Percentiles rank a stretch among this genome's conserved stretches.
Evolutionary conservation across 2,797 vertebrate species (phyloP).

Genomic region (Anas capensis): DNA sequence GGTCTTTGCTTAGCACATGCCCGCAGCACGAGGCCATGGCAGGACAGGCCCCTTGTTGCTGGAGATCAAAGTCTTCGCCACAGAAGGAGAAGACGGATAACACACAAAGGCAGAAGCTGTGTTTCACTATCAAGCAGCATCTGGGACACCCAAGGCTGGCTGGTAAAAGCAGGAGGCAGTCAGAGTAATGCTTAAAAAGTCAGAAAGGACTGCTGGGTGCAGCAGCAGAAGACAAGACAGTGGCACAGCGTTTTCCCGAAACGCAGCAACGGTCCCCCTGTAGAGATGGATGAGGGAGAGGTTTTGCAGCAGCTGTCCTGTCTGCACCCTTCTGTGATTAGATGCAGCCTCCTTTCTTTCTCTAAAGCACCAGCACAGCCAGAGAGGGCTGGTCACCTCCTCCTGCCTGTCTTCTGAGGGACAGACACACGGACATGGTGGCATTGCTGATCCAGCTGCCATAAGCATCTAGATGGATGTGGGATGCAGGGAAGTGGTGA

Average conservation of each 20-base stretch:
- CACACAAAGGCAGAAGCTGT: background rate
- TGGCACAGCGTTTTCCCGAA: background rate
- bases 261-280: background rate
- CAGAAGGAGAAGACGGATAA: background rate
- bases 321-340: background rate
- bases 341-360: background rate
- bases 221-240: background rate
- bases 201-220: background rate
- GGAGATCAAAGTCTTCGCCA: accelerated
- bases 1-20: background rate
- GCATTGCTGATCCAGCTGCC: background rate
- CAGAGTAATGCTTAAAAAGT: background rate
- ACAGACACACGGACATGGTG: background rate
- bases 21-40: background rate
- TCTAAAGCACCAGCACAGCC: background rate
- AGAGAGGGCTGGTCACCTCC: background rate
- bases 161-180: background rate
- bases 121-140: background rate
- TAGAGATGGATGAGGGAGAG: background rate
- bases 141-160: background rate
- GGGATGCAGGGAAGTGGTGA: background rate
- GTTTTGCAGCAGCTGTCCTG: background rate
- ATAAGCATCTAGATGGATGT: accelerated
- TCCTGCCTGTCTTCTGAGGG: background rate
- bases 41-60: background rate